Conservation (phyloP, 2,888 invertebrate species). For the Dysmachus trigonus region DNA sequence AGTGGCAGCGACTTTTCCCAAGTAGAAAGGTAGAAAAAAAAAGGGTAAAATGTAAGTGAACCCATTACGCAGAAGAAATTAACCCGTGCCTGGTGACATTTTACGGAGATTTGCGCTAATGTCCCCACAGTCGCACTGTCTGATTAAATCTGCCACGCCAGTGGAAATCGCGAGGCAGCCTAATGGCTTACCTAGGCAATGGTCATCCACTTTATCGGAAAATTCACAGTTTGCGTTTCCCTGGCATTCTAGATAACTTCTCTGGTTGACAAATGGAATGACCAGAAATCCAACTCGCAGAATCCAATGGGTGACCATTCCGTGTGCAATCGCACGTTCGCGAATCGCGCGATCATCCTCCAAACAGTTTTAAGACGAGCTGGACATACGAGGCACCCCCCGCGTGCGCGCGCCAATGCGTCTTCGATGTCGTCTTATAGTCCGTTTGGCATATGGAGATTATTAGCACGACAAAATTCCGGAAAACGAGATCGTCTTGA, state of each 20-base stretch:
- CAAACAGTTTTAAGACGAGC: not conserved
- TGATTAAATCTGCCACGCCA: not conserved
- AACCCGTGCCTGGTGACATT: not conserved
- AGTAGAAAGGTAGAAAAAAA: not conserved
- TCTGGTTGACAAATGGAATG: slow-evolving; percentile 9
- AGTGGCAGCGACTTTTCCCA: not conserved
- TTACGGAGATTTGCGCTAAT: not conserved
- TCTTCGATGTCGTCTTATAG: not conserved
- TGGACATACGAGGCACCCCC: not conserved
- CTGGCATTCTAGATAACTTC: not conserved
- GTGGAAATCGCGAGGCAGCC: not conserved
- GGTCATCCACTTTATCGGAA: slow-evolving; percentile 6
- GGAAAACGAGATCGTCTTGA: slow-evolving; percentile 27
- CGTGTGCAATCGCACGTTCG: not conserved
- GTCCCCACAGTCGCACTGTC: not conserved
- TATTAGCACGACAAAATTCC: slow-evolving; percentile 36
- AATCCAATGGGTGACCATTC: not conserved
- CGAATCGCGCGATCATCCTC: too few relatives aligned
- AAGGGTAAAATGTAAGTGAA: not conserved
- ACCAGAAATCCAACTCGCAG: not conserved
- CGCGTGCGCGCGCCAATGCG: not conserved
- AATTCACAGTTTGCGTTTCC: slow-evolving; percentile 9
- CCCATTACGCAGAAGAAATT: not conserved
- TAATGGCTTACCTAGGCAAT: not conserved
- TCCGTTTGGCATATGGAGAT: not conserved